Conservation (phyloP, 2,888 invertebrate genomes). For the Drosophila testacea region DNA sequence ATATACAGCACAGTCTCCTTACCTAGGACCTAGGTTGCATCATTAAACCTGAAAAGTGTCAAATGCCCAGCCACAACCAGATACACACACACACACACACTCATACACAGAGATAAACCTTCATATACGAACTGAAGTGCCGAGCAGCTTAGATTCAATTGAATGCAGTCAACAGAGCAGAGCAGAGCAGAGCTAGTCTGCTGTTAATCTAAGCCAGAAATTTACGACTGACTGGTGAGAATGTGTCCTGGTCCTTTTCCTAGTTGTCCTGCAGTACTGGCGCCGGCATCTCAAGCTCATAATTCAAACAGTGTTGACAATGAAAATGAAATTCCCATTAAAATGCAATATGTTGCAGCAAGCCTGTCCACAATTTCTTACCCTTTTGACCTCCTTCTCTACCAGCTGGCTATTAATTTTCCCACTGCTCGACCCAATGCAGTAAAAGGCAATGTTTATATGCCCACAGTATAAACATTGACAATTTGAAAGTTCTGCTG, state of each 20-base stretch:
- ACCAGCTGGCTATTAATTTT: constrained; percentile 31
- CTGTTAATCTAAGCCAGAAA: constrained; percentile 68
- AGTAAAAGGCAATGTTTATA: constrained; percentile 55
- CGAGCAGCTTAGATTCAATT: constrained; percentile 61
- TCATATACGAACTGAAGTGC: constrained; percentile 19
- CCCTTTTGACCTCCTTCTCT: background rate
- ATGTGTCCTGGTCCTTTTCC: constrained; percentile 14
- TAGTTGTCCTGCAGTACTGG: constrained; percentile 11
- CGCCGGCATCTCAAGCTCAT: constrained; percentile 55
- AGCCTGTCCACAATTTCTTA: constrained; percentile 6
- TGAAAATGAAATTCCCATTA: constrained; percentile 78
- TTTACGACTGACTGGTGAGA: constrained; percentile 58
- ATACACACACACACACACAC: constrained; percentile 7
- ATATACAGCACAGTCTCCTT: constrained; percentile 17
- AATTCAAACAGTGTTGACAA: constrained; percentile 78
- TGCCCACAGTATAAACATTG: constrained; percentile 61
- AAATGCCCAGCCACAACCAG: constrained; percentile 59
- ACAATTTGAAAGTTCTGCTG: constrained; percentile 37
- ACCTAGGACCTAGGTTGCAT: constrained; percentile 55
- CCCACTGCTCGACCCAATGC: constrained; percentile 32
- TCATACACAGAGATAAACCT: background rate
- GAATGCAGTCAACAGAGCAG: constrained; percentile 47
- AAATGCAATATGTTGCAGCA: constrained; percentile 79
- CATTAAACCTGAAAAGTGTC: constrained; percentile 79
- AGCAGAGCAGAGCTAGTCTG: constrained; percentile 18